Evolutionary conservation across 2,888 invertebrate species (phyloP).

Genomic region (Platycnemis pennipes): DNA sequence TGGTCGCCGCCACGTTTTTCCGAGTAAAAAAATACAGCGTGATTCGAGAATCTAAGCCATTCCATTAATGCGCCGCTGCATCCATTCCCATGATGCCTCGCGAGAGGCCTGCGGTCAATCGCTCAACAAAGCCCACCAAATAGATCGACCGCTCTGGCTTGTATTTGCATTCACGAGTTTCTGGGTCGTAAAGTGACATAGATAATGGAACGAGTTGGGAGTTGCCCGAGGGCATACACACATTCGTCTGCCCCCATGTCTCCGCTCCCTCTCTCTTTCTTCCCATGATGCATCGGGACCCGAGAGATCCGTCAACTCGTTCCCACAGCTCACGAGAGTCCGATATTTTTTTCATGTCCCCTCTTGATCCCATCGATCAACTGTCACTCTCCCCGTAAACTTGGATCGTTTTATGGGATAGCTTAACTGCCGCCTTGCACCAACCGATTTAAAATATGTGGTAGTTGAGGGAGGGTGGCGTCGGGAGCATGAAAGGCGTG

Average conservation of each 20-base stretch:
- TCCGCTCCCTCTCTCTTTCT: not conserved
- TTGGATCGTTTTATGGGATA: not conserved
- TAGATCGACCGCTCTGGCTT: not conserved
- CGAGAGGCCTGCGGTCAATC: not conserved
- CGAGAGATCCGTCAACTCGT: not conserved
- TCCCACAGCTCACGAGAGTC: not conserved
- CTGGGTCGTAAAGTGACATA: not conserved
- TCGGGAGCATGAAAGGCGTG: not conserved
- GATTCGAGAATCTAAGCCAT: not conserved
- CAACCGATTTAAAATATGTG: not conserved
- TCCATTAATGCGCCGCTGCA: not conserved
- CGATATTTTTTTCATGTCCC: not conserved
- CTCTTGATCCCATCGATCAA: not conserved
- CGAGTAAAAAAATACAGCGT: not conserved
- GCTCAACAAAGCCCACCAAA: not conserved
- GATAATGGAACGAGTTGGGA: not conserved
- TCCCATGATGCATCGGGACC: not conserved
- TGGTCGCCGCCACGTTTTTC: not conserved
- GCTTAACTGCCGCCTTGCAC: not conserved
- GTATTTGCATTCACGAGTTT: not conserved
- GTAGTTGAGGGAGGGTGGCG: not conserved
- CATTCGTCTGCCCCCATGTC: not conserved
- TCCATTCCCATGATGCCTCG: not conserved
- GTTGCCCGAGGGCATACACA: not conserved
- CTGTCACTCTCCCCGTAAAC: not conserved